Evolutionary conservation across 1,140 invertebrate species (phyloP), one percentile per base, ranked within the genome.

Genomic region (Eciton burchellii): DNA sequence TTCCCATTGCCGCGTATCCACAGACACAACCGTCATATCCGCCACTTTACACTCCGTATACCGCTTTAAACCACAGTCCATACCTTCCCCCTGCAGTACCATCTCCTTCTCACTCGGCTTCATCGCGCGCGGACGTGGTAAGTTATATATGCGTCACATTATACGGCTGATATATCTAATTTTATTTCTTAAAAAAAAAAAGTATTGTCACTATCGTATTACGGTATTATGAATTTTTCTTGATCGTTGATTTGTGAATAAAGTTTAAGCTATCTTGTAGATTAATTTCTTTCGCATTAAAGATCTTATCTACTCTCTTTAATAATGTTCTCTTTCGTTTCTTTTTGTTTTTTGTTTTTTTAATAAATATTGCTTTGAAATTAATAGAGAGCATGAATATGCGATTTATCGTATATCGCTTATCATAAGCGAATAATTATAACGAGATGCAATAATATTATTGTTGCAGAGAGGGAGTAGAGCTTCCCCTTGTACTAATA

Each of bases 11-110:
- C 19, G 94, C 94, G 68, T 95, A 95, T 85, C 94, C 95, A 1
- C 95, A 95, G 81, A 95, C 95, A 12, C 95, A 95, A 52, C 94
- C 95, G 3, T 94, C 95, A 60, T 96, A 96, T 91, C 95, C 96
- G 47, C 95, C 96, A 24, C 93, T 97, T 57, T 97, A 97, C 89
- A 95, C 96, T 0, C 96, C 97, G 0, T 97, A 97, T 87, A 95
- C 95, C 63, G 95, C 95, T 47, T 91, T 96, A 54, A 95, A 96
- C 89, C 96, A 97, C 89, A 96, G 95, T 83, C 95, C 95, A 56
- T 94, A 94, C 85, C 90, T 96, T 84, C 95, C 96, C 21, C 94
- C 95, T 68, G 92, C 95, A 41, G 94, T 95, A 86, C 94, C 95
- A 24, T 95, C 96, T 19, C 95, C 96, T 16, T 96, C 95, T 49